Base-by-base conservation (phyloP, 1,140 invertebrate species). In the Sarcophaga bullata region DNA sequence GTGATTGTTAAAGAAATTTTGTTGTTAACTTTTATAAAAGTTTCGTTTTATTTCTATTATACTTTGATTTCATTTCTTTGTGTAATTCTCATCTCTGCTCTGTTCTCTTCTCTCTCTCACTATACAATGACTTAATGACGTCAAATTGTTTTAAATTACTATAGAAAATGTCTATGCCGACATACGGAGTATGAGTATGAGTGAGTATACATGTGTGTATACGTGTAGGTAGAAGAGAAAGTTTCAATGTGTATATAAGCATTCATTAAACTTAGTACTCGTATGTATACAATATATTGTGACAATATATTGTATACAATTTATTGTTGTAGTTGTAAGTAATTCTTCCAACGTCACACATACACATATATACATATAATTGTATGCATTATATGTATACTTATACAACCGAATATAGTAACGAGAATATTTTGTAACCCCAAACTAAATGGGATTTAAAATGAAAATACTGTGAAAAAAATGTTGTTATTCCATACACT, bases 111-210 rank as follows among this genome's bases (percentile, higher is more conserved):
- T n/a, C n/a, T 68, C 6, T 68, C 62, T 6, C 25, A 19, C 8
- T 3, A 68, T 25, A 68, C 62, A 68, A 68, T 68, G 17, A 68
- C 17, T 68, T 68, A 68, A 68, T 68, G 62, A 68, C 62, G 62
- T 68, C 62, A 68, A 68, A 68, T 68, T 68, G 17, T 68, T 68
- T 68, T 68, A 68, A 68, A 68, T 68, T 68, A 10, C 19, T 25
- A 68, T 62, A 62, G 6, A 37, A n/a, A 68, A 19, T 68, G 62
- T 68, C 25, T 37, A 37, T 37, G 25, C 25, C 25, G 25, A 37
- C 25, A 4, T 37, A 37, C 25, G 25, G 25, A n/a, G n/a, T n/a
- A n/a, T n/a, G 50, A 52, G 50, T 13, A 52, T 52, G 1, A n/a
- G n/a, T n/a, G 1, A 37, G 25, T 52, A 52, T 52, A 6, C 1